These are phyloP conservation scores for Myrmophylax atrothorax DNA, from an alignment of 2,113 vertebrate species.

Conservation along the genomic window DNA sequence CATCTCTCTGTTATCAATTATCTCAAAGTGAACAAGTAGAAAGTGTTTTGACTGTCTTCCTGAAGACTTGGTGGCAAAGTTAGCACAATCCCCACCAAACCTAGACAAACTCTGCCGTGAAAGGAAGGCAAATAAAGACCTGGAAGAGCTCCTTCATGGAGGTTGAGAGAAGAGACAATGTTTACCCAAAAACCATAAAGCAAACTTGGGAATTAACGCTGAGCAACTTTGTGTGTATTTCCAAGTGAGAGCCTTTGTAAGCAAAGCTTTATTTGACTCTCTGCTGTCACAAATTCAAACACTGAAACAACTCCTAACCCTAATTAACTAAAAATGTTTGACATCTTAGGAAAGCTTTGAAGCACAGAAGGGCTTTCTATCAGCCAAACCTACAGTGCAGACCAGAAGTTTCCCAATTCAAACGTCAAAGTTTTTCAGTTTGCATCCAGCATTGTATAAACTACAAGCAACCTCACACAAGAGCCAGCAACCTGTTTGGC, in stretches of 20 bases:
- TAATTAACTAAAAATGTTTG: slow-evolving; percentile 58
- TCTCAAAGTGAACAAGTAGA: not conserved
- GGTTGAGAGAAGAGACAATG: not conserved
- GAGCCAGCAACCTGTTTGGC: not conserved
- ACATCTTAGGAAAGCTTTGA: slow-evolving; percentile 8
- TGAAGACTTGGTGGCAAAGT: slow-evolving; percentile 8
- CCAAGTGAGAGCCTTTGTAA: slow-evolving; percentile 22
- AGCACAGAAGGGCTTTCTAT: not conserved
- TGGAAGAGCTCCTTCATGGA: not conserved
- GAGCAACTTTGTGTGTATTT: slow-evolving; percentile 13
- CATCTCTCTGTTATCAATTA: not conserved
- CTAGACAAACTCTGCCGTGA: slow-evolving; percentile 28
- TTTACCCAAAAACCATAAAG: slow-evolving; percentile 8
- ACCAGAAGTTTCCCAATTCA: not conserved
- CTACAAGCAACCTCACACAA: not conserved
- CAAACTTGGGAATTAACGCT: slow-evolving; percentile 27
- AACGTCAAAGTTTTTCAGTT: not conserved
- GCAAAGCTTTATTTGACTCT: slow-evolving; percentile 55
- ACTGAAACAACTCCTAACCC: slow-evolving; percentile 23
- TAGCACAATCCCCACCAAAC: not conserved
- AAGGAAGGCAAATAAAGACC: slow-evolving; percentile 36
- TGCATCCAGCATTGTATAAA: not conserved
- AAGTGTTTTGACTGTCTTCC: not conserved
- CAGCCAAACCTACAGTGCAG: not conserved
- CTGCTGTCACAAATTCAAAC: slow-evolving; percentile 9